Conservation (phyloP, 2,888 invertebrate genomes). For the Ischnus inquisitorius region DNA sequence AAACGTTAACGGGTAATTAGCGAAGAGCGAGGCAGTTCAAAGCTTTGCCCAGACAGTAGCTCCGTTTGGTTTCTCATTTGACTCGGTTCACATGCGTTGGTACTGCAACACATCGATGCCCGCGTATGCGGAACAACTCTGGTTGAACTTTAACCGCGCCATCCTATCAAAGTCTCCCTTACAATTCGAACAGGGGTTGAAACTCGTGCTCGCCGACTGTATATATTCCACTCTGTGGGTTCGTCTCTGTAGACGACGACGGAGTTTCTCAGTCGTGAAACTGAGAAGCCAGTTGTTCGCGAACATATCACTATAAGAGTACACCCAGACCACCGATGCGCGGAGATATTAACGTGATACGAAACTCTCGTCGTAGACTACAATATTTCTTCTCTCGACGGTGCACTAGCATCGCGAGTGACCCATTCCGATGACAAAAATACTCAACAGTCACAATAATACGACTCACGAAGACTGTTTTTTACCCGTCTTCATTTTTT, state of each 20-base stretch:
- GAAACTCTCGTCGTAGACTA: conserved; percentile 39
- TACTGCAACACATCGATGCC: conserved; percentile 8
- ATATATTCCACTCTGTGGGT: conserved; percentile 2
- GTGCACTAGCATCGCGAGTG: neutral
- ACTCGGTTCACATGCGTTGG: neutral
- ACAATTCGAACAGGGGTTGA: neutral
- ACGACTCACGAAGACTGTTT: no score
- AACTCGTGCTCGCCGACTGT: conserved; percentile 6
- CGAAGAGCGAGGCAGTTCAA: neutral
- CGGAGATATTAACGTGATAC: conserved; percentile 34
- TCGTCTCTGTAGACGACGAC: conserved; percentile 23
- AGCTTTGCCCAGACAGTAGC: neutral
- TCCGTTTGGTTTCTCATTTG: conserved; percentile 22
- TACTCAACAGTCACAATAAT: neutral
- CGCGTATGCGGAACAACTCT: conserved; percentile 21
- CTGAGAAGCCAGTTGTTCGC: conserved; percentile 20
- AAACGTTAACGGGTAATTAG: neutral
- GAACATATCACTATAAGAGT: conserved; percentile 37
- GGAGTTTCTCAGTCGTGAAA: conserved; percentile 50
- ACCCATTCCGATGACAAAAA: neutral
- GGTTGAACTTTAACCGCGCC: conserved; percentile 27
- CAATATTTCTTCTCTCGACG: neutral
- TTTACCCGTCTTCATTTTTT: no score
- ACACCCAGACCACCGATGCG: neutral
- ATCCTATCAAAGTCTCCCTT: conserved; percentile 29